Evolutionary conservation across 23 tunicate species (phyloP).

Genomic region (Halocynthia aurantium): DNA sequence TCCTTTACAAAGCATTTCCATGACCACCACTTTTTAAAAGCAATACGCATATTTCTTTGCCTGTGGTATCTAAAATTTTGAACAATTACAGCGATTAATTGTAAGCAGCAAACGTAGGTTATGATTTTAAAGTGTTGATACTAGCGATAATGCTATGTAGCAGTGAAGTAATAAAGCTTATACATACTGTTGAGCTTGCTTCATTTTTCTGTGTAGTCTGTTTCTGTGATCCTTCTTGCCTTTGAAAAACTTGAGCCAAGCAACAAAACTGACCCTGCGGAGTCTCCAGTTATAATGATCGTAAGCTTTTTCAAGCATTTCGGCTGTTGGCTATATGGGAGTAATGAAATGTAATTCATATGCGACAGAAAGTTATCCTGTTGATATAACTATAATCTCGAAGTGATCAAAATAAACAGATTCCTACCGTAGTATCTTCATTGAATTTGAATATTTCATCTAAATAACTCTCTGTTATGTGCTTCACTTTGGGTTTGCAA

Average conservation of each 20-base stretch:
- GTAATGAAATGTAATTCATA: too few relatives aligned
- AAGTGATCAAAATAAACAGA: neutral
- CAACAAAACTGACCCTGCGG: conserved; percentile 39
- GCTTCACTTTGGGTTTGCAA: conserved; percentile 49
- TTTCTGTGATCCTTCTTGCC: conserved; percentile 52
- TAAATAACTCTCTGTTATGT: conserved; percentile 73
- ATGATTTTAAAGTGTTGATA: neutral
- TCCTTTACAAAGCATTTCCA: conserved; percentile 76
- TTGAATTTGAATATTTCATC: conserved; percentile 83
- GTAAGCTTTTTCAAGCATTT: conserved; percentile 78
- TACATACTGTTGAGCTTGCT: conserved; percentile 78
- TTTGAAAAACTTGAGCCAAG: conserved; percentile 56
- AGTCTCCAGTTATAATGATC: conserved; percentile 49
- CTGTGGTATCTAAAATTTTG: conserved; percentile 54
- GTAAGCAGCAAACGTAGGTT: neutral
- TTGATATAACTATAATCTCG: too few relatives aligned
- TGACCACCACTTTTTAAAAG: conserved; percentile 40
- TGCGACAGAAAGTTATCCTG: too few relatives aligned
- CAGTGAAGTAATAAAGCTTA: neutral
- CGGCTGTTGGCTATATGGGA: conserved; percentile 58
- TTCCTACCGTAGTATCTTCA: conserved; percentile 45
- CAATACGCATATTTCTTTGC: conserved; percentile 42
- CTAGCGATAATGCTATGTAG: neutral
- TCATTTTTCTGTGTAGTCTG: conserved; percentile 37
- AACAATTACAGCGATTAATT: neutral